phyloP scores from a whole-genome alignment of 2,113 vertebrate genomes.

The Sinocyclocheilus maitianheensis region DNA sequence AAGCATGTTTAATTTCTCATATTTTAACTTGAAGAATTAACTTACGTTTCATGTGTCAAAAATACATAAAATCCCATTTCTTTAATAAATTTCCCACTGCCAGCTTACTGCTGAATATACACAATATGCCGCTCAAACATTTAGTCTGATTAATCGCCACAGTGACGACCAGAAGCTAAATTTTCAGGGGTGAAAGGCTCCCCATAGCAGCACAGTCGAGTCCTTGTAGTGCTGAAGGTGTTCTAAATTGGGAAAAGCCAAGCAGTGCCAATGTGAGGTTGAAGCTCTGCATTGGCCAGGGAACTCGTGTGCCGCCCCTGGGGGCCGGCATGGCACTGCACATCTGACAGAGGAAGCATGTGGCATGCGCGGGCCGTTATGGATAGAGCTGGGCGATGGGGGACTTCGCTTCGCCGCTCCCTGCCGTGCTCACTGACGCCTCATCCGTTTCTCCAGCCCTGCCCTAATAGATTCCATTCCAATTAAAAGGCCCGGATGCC shows the following conservation, averaged over 20 bases:
- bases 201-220: background rate
- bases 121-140: conserved; percentile 36
- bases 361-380: conserved; percentile 71
- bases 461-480: conserved; percentile 72
- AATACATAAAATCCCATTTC: background rate
- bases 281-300: conserved; percentile 59
- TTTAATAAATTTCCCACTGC: background rate
- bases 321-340: conserved; percentile 61
- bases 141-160: conserved; percentile 13
- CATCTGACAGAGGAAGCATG: conserved; percentile 71
- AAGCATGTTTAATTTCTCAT: no score
- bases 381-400: conserved; percentile 69
- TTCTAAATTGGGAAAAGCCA: conserved; percentile 59
- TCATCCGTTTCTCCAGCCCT: conserved; percentile 74
- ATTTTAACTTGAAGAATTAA: background rate
- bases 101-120: background rate
- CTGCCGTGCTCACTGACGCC: conserved; percentile 71
- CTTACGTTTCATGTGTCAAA: background rate
- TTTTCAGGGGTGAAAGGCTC: conserved; percentile 32
- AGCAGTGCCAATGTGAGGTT: conserved; percentile 60
- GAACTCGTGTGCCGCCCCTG: conserved; percentile 53
- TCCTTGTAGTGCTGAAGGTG: conserved; percentile 53
- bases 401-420: conserved; percentile 68
- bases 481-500: conserved; percentile 72
- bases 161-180: background rate